phyloP scores from a whole-genome alignment of 2,888 invertebrate genomes.

The Brassicogethes aeneus region DNA sequence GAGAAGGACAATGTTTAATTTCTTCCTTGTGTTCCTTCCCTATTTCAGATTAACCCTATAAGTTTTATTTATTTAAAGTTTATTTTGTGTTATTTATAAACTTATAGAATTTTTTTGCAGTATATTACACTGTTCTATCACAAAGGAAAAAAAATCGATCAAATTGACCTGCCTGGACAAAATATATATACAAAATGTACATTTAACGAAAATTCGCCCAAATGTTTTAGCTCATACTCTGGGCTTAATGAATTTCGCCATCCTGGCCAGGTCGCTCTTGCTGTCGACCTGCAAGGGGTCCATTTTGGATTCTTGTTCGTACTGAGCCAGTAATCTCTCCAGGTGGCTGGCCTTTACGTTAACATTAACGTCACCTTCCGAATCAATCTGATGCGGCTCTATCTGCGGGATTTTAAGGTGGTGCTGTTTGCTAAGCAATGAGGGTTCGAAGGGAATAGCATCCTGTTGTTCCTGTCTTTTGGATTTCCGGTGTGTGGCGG shows the following conservation, averaged over 20 bases:
- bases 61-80: too few species aligned
- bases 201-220: too few species aligned
- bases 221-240: too few species aligned
- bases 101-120: too few species aligned
- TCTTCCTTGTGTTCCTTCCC: too few species aligned
- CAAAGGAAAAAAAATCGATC: too few species aligned
- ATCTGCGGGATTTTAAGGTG: neutral
- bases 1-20: too few species aligned
- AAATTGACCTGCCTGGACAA: too few species aligned
- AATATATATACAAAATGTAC: too few species aligned
- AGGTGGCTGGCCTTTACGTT: constrained; percentile 12
- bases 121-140: too few species aligned
- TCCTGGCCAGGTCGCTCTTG: constrained; percentile 16
- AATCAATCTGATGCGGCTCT: constrained; percentile 13
- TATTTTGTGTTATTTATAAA: too few species aligned
- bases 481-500: constrained; percentile 20
- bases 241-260: constrained; percentile 21
- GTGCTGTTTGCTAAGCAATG: neutral
- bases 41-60: too few species aligned
- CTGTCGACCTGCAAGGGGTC: constrained; percentile 6
- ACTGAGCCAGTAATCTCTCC: constrained; percentile 15
- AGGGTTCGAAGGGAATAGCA: neutral
- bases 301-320: constrained; percentile 12
- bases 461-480: constrained; percentile 13
- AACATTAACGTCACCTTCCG: constrained; percentile 18